These are phyloP conservation scores for Limnephilus rhombicus DNA, from an alignment of 2,888 invertebrate genomes.

Conservation along the genomic window DNA sequence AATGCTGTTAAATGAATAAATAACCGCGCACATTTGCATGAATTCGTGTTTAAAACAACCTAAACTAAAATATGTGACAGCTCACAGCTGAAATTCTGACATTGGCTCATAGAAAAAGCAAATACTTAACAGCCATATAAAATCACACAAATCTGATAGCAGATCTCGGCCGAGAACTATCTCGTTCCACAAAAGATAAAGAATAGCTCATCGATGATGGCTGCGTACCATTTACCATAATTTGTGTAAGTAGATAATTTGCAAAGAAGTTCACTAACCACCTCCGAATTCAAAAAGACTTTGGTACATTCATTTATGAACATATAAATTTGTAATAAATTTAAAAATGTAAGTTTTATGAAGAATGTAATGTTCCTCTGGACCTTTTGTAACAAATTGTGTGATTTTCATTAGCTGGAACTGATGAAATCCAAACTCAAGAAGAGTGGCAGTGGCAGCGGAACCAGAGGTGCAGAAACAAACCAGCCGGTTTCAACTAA, in stretches of 20 bases:
- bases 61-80: no score
- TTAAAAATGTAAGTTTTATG: not conserved
- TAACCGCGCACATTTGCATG: no score
- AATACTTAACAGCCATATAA: no score
- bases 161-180: no score
- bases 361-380: not conserved
- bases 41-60: no score
- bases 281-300: not conserved
- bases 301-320: not conserved
- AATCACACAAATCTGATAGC: no score
- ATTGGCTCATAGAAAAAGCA: no score
- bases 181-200: no score
- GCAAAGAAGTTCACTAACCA: no score
- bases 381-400: not conserved
- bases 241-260: not conserved
- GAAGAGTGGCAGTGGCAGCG: not conserved
- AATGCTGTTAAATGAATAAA: no score
- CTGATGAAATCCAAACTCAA: slow-evolving; percentile 50
- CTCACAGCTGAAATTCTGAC: no score
- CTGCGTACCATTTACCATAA: not conserved
- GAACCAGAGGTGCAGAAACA: not conserved
- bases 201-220: not conserved
- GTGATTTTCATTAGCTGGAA: slow-evolving; percentile 44
- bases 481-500: not conserved
- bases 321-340: not conserved